Base-by-base conservation (phyloP, 2,888 invertebrate species). In the Leptinotarsa tumamoca region DNA sequence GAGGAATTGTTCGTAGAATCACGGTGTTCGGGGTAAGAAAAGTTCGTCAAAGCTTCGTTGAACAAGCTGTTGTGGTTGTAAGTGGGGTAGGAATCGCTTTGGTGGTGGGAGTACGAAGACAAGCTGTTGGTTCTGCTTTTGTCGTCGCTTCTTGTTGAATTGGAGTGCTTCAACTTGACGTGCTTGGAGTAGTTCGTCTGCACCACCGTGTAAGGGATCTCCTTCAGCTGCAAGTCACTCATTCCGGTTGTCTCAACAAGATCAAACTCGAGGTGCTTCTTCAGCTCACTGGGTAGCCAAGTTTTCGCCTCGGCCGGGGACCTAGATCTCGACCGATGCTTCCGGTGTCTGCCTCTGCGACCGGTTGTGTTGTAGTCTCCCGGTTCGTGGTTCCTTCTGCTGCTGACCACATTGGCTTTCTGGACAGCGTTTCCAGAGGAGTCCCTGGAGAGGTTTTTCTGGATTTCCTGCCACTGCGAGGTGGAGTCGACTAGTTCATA, bases 181-280 rank as follows among this genome's bases (percentile, higher is more conserved):
- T 92, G 92, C 70, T 92, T 90, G 50, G 92, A 91, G 82, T 92
- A 91, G 86, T 87, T 88, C 78, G 94, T 94, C 88, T 96, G 95
- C 18, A 96, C 95, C 67, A 96, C 95, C 0, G 95, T 96, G 87
- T 96, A 96, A 3, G 96, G 95, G 84, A 96, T 96, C 89, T 96
- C 96, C 78, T 95, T 92, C 43, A 96, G 90, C 86, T 96, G 96
- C 81, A 94, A 94, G 85, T 95, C 96, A 70, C 94, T 94, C 95
- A 97, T 96, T 76, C 96, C 96, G 27, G 94, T 91, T 0, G 97
- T 96, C 83, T 96, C 96, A 73, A 97, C 94, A 85, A 96, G 90
- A 86, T 95, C 94, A 88, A 95, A 97, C 87, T 96, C 96, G 84
- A 97, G 90, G 87, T 97, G 96, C 86, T 95, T 95, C 85, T 95